Evolutionary conservation across 2,113 vertebrate genomes (phyloP), one percentile per base, ranked within the genome.

Genomic region (Centropristis striata): DNA sequence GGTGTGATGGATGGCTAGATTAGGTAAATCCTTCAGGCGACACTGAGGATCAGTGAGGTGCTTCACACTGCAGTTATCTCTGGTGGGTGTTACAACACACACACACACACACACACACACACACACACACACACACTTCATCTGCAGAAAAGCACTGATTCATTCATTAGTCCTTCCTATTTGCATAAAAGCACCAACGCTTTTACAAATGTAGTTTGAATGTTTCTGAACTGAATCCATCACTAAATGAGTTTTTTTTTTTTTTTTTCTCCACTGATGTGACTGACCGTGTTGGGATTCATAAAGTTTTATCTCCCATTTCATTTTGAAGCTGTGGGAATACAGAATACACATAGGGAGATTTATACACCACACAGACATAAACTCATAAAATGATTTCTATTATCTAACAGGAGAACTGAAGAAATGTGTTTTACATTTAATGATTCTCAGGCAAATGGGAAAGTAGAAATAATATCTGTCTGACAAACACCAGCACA

Each of bases 1-100:
- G 36, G 37, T 50, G 46, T 85, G 81, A 90, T 84, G 71, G 68
- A 86, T 88, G 39, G 73, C 39, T 51, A 80, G 63, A 87, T 88
- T 79, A 74, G 73, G 57, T 81, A 75, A 71, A 85, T 85, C 82
- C 70, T 50, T 71, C 46, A 76, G 79, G 77, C 71, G 46, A 76
- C 84, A 73, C 70, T 58, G 55, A 47, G 75, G 81, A 75, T 88
- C 84, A 85, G 59, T 72, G 75, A 82, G 78, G 79, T 75, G 84
- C 69, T 75, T 83, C 89, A 72, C 60, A 64, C 20, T 39, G 27
- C 73, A 41, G 78, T 80, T 82, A 74, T 81, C 73, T 69, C 65
- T 27, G 36, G 9, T 53, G 23, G 59, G 41, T 53, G 42, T 61
- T 65, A 59, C 25, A 37, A 54, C 51, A 71, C 75, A 71, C 71